phyloP scores from a whole-genome alignment of 2,113 vertebrate species.

The Ailurus styani region DNA sequence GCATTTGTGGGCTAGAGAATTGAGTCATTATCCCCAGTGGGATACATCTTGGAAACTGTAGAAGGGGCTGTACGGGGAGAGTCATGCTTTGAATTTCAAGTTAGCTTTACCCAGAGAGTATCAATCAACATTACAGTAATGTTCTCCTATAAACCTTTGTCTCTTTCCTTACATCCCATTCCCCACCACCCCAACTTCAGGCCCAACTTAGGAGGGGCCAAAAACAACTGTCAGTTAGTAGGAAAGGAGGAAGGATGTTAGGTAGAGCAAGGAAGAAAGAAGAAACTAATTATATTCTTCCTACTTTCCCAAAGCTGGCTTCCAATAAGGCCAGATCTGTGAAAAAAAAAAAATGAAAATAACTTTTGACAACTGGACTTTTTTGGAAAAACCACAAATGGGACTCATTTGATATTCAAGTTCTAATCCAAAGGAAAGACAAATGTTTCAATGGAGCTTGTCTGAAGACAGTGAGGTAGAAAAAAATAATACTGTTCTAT shows the following conservation, averaged over 20 bases:
- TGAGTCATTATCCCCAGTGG: not conserved
- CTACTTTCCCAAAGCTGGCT: not conserved
- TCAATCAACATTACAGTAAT: not conserved
- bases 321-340: not conserved
- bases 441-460: not conserved
- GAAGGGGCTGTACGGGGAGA: not conserved
- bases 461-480: not conserved
- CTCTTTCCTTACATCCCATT: not conserved
- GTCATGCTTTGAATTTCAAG: not conserved
- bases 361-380: not conserved
- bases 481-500: not conserved
- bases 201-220: not conserved
- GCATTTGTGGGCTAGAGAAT: not conserved
- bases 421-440: not conserved
- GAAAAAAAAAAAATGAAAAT: not conserved
- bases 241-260: not conserved
- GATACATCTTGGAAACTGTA: fast-evolving
- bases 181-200: fast-evolving
- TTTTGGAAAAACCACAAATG: not conserved
- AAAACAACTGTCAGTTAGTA: not conserved
- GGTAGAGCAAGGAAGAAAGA: not conserved
- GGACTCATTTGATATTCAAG: not conserved
- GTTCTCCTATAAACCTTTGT: not conserved
- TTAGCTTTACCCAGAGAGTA: not conserved
- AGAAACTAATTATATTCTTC: not conserved